Percentiles rank a stretch among this genome's conserved stretches.
Evolutionary conservation across 2,797 vertebrate species (phyloP).

Genomic region (Odontamblyopus lacepedii): DNA sequence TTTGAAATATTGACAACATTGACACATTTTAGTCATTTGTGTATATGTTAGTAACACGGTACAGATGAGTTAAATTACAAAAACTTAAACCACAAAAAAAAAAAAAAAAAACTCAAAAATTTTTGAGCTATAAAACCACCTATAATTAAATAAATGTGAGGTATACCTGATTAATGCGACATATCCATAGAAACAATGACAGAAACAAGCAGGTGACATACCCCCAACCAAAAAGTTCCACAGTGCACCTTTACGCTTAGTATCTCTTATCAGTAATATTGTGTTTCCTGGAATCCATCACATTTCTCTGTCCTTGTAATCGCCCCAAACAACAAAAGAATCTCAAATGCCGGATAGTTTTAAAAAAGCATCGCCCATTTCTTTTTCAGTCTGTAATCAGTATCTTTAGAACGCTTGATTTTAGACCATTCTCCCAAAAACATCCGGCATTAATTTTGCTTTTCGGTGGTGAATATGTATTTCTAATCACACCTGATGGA

Average conservation of each 20-base stretch:
- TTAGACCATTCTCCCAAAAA: slow-evolving; percentile 52
- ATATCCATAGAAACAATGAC: too few relatives aligned
- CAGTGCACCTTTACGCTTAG: not conserved
- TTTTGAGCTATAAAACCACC: too few relatives aligned
- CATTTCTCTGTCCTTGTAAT: slow-evolving; percentile 43
- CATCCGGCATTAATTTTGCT: slow-evolving; percentile 51
- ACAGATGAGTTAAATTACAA: too few relatives aligned
- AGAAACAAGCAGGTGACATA: too few relatives aligned
- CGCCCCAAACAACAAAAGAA: slow-evolving; percentile 44
- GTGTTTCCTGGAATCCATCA: slow-evolving; percentile 26
- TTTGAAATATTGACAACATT: too few relatives aligned
- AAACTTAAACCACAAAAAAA: too few relatives aligned
- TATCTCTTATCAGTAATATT: slow-evolving; percentile 48
- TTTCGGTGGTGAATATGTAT: slow-evolving; percentile 53
- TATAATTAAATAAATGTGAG: too few relatives aligned
- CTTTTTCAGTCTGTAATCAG: slow-evolving; percentile 37
- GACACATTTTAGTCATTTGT: too few relatives aligned
- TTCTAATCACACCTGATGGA: slow-evolving; percentile 65
- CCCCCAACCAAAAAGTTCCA: too few relatives aligned
- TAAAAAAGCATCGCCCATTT: not conserved
- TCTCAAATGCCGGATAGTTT: slow-evolving; percentile 5
- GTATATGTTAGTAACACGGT: too few relatives aligned
- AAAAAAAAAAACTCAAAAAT: too few relatives aligned
- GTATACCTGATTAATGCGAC: too few relatives aligned
- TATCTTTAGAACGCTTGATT: slow-evolving; percentile 56